Conservation (phyloP, 2,797 vertebrate species). For the Mico argentatus region DNA sequence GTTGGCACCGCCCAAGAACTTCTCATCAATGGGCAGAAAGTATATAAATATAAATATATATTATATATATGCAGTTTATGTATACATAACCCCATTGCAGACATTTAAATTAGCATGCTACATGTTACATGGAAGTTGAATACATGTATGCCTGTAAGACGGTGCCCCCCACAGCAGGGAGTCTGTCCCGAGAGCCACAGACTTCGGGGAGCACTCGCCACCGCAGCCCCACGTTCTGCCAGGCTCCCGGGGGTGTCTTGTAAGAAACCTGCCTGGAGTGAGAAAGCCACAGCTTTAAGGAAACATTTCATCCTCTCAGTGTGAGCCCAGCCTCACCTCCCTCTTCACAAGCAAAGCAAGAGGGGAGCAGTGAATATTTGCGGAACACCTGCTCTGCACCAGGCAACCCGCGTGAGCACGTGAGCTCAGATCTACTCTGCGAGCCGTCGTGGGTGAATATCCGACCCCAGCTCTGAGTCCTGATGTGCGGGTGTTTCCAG, state of each 20-base stretch:
- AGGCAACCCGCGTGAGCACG: background rate
- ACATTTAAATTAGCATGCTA: background rate
- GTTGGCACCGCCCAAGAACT: background rate
- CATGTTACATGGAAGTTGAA: background rate
- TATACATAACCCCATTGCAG: background rate
- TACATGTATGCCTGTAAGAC: background rate
- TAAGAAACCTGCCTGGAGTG: background rate
- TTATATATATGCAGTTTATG: fast-evolving
- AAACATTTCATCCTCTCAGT: background rate
- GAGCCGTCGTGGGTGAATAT: background rate
- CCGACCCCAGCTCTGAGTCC: background rate
- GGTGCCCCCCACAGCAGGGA: background rate
- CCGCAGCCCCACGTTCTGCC: fast-evolving
- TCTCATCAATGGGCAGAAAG: background rate
- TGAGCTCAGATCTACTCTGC: background rate
- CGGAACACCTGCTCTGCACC: background rate
- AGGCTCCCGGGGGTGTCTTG: background rate
- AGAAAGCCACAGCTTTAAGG: background rate
- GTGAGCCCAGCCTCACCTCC: background rate
- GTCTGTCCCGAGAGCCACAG: background rate
- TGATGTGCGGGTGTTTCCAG: background rate
- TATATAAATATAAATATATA: background rate
- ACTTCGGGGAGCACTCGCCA: fast-evolving
- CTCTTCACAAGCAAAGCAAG: background rate
- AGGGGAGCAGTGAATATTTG: background rate